phyloP scores from a whole-genome alignment of 2,113 vertebrate genomes.

The Eurypyga helias region DNA sequence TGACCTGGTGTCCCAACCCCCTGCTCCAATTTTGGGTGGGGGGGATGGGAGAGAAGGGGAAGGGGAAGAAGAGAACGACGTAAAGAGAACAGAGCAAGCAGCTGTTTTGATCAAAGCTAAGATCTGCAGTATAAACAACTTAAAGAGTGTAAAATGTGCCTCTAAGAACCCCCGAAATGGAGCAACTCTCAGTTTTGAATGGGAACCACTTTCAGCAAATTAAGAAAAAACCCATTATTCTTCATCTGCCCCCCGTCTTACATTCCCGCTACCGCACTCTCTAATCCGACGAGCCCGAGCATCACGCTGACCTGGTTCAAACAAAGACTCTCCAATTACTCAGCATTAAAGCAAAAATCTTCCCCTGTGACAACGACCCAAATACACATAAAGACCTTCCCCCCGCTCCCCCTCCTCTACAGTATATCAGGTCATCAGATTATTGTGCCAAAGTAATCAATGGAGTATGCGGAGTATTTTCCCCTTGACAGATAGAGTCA shows the following conservation, averaged over 20 bases:
- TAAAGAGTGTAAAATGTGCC: neutral
- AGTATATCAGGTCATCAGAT: neutral
- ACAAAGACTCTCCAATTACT: constrained; percentile 37
- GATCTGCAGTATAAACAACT: neutral
- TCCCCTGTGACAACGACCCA: constrained; percentile 32
- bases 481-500: constrained; percentile 46
- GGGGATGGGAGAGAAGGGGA: neutral
- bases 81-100: neutral
- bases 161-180: neutral
- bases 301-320: constrained; percentile 24
- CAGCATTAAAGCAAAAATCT: constrained; percentile 16
- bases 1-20: neutral
- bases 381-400: neutral
- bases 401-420: neutral
- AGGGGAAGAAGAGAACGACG: neutral
- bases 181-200: neutral
- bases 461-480: neutral
- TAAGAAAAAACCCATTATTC: constrained; percentile 14
- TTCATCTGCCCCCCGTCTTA: constrained; percentile 29
- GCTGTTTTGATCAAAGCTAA: neutral
- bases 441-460: constrained; percentile 38
- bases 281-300: neutral
- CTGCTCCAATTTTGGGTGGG: neutral
- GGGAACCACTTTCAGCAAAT: neutral
- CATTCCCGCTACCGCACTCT: neutral